phyloP scores from a whole-genome alignment of 2,113 vertebrate genomes.

The Chrysochloris asiatica region DNA sequence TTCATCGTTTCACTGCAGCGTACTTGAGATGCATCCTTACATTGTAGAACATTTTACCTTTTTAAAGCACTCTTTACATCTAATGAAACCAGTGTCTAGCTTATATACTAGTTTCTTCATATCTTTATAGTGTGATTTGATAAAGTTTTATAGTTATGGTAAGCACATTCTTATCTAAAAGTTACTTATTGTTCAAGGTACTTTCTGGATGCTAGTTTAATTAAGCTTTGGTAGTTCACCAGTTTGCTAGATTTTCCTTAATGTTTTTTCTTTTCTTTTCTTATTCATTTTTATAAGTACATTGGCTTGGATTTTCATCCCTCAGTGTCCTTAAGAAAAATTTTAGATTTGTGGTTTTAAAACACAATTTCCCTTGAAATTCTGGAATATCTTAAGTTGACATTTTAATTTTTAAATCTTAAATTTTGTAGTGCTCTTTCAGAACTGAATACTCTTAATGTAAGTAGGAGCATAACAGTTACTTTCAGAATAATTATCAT shows the following conservation, averaged over 20 bases:
- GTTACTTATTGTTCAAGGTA: neutral
- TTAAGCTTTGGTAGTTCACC: conserved; percentile 36
- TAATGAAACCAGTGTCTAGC: neutral
- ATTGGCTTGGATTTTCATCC: conserved; percentile 52
- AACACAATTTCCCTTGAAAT: conserved; percentile 60
- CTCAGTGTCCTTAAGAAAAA: conserved; percentile 20
- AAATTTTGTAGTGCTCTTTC: conserved; percentile 45
- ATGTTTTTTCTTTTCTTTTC: neutral
- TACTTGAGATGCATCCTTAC: neutral
- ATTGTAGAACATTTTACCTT: neutral
- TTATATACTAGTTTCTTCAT: conserved; percentile 17
- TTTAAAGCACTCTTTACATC: neutral
- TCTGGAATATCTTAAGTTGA: conserved; percentile 47
- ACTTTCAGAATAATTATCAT: conserved; percentile 36
- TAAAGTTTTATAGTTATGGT: neutral
- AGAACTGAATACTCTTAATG: conserved; percentile 58
- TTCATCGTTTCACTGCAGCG: neutral
- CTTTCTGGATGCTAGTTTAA: conserved; percentile 23
- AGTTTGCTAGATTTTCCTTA: conserved; percentile 23
- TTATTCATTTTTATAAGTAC: conserved; percentile 44
- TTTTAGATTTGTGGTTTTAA: conserved; percentile 49
- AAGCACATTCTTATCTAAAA: conserved; percentile 43
- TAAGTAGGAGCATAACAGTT: conserved; percentile 44
- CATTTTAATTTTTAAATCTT: conserved; percentile 39
- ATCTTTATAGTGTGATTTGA: neutral